phyloP scores from a whole-genome alignment of 2,888 invertebrate species.

The Frankliniella fusca region DNA sequence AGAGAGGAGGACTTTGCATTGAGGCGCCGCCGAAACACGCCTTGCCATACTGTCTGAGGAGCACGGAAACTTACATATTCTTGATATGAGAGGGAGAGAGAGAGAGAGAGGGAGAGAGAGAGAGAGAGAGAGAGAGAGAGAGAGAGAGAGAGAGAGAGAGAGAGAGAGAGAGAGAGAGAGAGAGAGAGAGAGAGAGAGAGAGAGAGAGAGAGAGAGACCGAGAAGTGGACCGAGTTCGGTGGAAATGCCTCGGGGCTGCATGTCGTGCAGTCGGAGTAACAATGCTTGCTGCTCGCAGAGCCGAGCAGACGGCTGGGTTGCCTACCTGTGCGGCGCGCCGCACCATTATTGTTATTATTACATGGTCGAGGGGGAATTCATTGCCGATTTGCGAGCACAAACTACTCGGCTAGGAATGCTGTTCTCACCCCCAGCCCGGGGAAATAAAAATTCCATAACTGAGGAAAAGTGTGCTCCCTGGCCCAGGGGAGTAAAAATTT shows the following conservation, averaged over 20 bases:
- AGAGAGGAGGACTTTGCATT: not conserved
- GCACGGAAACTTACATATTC: not conserved
- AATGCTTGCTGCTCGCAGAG: not conserved
- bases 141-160: not conserved
- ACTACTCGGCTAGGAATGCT: too few species aligned
- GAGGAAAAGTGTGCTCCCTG: too few species aligned
- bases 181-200: not conserved
- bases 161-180: not conserved
- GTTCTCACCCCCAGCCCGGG: too few species aligned
- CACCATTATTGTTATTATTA: too few species aligned
- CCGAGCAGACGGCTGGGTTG: too few species aligned
- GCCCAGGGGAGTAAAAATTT: too few species aligned
- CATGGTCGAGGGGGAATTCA: too few species aligned
- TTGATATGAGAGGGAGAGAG: not conserved
- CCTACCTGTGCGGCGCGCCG: too few species aligned
- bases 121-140: not conserved
- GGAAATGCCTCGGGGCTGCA: not conserved
- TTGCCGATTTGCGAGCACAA: too few species aligned
- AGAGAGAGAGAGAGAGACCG: not conserved
- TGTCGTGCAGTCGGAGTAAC: not conserved
- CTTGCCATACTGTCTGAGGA: not conserved
- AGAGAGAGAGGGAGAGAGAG: too few species aligned
- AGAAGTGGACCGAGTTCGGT: not conserved
- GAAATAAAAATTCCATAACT: too few species aligned
- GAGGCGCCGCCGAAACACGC: not conserved